These are phyloP conservation scores for Dysdera silvatica DNA, from an alignment of 1,140 invertebrate species.

Conservation along the genomic window DNA sequence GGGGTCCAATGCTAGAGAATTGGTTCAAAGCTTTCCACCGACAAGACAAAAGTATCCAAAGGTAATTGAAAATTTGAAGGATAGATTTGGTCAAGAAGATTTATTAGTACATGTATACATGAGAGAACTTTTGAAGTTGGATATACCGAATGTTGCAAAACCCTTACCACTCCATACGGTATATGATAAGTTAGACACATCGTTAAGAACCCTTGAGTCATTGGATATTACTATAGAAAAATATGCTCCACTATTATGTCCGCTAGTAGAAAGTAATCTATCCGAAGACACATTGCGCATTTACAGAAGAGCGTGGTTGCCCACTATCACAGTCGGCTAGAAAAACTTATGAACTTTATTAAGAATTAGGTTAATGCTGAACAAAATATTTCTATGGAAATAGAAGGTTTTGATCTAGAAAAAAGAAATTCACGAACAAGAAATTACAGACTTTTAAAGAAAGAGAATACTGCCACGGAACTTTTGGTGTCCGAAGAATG, in stretches of 20 bases:
- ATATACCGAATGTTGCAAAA: background rate
- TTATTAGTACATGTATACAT: conserved; percentile 29
- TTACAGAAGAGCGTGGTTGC: too few species aligned
- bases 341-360: too few species aligned
- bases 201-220: conserved; percentile 37
- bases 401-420: too few species aligned
- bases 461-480: too few species aligned
- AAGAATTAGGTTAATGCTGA: too few species aligned
- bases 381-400: too few species aligned
- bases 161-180: background rate
- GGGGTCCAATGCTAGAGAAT: conserved; percentile 2
- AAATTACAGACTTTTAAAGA: too few species aligned
- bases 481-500: too few species aligned
- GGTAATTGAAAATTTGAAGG: conserved; percentile 27
- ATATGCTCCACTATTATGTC: conserved; percentile 36
- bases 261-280: conserved; percentile 40
- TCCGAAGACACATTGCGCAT: conserved; percentile 37
- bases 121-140: conserved; percentile 24
- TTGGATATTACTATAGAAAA: conserved; percentile 37
- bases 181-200: conserved; percentile 36
- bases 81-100: conserved; percentile 27
- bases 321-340: too few species aligned
- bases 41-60: conserved; percentile 29
- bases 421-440: too few species aligned
- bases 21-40: conserved; percentile 29